Conservation (phyloP, 2,113 vertebrate species). For the Gopherus flavomarginatus region DNA sequence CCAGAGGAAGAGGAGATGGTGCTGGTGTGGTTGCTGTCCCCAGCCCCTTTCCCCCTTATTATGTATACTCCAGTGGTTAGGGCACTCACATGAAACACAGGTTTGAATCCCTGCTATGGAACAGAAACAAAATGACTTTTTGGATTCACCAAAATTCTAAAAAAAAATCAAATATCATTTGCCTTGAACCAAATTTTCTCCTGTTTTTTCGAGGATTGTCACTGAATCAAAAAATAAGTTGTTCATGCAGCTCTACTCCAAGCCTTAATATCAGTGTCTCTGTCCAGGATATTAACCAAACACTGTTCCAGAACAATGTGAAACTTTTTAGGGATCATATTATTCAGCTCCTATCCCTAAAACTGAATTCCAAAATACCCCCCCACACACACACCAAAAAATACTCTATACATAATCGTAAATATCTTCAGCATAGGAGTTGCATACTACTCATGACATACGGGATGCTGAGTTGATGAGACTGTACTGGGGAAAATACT, state of each 20-base stretch:
- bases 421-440: rapidly evolving
- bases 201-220: neutral
- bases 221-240: neutral
- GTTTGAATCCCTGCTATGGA: neutral
- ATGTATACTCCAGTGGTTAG: neutral
- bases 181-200: neutral
- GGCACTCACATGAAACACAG: neutral
- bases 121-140: neutral
- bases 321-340: neutral
- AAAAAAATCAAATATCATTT: neutral
- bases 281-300: neutral
- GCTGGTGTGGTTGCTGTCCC: neutral
- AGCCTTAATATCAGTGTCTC: neutral
- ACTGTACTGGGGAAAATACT: neutral
- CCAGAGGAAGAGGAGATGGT: neutral
- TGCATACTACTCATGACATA: neutral
- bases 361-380: neutral
- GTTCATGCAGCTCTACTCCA: neutral
- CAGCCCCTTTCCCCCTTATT: neutral
- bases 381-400: neutral
- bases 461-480: neutral
- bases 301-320: neutral
- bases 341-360: neutral
- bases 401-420: neutral
- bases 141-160: neutral